A percentile compares a stretch with the other conserved stretches of the same genome.
Evolutionary conservation across 2,113 vertebrate species (phyloP).

Genomic region (Prolemur simus): DNA sequence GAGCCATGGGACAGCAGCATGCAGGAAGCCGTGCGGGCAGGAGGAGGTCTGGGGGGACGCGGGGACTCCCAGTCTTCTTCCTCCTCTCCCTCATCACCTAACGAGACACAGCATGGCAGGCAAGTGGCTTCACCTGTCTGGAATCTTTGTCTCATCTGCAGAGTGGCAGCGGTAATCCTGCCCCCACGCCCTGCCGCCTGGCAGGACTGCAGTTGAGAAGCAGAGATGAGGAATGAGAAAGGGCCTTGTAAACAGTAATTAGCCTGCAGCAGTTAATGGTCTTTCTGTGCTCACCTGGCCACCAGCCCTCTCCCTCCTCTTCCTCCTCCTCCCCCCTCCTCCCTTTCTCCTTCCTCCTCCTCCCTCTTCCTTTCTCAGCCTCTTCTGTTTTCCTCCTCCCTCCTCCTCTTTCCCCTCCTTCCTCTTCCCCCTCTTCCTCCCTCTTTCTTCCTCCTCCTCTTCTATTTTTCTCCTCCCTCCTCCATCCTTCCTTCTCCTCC

Average conservation of each 20-base stretch:
- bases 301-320: background rate
- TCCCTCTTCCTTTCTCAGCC: no score
- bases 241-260: background rate
- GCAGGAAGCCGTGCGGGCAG: background rate
- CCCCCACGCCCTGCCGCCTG: background rate
- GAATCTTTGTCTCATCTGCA: background rate
- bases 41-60: background rate
- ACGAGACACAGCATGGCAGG: background rate
- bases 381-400: no score
- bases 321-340: background rate
- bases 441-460: no score
- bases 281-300: background rate
- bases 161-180: background rate
- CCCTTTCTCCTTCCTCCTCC: fast-evolving
- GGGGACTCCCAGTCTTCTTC: background rate
- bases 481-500: background rate
- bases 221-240: background rate
- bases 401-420: background rate
- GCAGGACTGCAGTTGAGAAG: background rate
- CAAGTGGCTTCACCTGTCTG: background rate
- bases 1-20: background rate
- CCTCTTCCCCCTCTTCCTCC: fast-evolving
- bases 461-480: no score
- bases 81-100: background rate
- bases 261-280: fast-evolving